phyloP scores from a whole-genome alignment of 2,888 invertebrate genomes.

The Mythimna loreyi region DNA sequence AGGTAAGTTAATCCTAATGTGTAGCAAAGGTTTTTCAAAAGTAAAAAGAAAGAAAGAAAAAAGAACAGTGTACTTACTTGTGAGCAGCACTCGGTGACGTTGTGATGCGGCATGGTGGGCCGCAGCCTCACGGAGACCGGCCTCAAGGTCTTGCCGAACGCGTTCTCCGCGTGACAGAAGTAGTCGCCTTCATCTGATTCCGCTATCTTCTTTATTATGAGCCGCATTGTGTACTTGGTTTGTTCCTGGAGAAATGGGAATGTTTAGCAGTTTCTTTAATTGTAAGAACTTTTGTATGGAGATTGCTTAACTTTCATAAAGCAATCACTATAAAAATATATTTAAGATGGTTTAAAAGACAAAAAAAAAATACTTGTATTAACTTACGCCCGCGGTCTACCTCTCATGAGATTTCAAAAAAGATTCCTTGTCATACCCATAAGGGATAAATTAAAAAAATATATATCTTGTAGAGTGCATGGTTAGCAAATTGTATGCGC shows the following conservation, averaged over 20 bases:
- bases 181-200: conserved; percentile 95
- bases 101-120: conserved; percentile 92
- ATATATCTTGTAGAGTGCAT: no score
- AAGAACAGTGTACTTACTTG: conserved; percentile 70
- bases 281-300: neutral
- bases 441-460: no score
- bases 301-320: no score
- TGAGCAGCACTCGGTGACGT: conserved; percentile 95
- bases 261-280: neutral
- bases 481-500: no score
- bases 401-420: no score
- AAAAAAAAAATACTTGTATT: neutral
- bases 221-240: conserved; percentile 93
- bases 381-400: neutral
- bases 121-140: conserved; percentile 94
- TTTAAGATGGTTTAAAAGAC: neutral
- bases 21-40: no score
- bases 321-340: no score
- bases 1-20: no score
- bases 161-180: conserved; percentile 96
- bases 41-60: no score
- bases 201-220: conserved; percentile 93
- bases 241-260: conserved; percentile 86
- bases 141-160: conserved; percentile 93
- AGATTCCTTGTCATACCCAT: no score